Base-by-base conservation (phyloP, 2,113 vertebrate genomes). In the Haemorhous mexicanus region DNA sequence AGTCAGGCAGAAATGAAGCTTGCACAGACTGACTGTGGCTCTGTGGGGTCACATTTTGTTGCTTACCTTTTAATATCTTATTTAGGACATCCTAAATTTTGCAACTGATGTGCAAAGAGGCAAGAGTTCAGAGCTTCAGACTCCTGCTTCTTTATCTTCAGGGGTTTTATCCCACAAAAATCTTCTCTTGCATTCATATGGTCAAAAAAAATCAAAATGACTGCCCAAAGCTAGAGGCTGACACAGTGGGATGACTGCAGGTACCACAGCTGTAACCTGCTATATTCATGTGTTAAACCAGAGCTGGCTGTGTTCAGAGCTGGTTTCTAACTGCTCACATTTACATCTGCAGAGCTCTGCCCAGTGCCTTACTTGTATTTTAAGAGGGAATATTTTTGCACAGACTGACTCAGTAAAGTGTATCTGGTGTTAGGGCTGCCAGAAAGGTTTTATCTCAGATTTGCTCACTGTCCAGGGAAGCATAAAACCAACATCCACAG, bases 131-230 rank as follows among this genome's bases (percentile, higher is more conserved):
- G 72, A 78, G 24, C 23, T 89, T 22, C 24, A 52, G 43, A 7
- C 7, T 87, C 24, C 11, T 10, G 7, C 6, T 52, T 1, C 7
- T 16, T 6, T 41, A 9, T 47, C 9, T 44, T 58, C 44, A 78
- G 12, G 4, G 8, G 0, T 8, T 28, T 28, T 5, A 2, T 0
- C 9, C 1, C 0, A 1, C 2, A 20, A 3, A 2, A 13, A 2
- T 44, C 1, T 53, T 84, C 73, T 66, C 6, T 83, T 74, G 9
- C 0, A 1, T 49, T 33, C 27, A 23, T 11, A 52, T 0, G 0
- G 7, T 41, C 8, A n/a, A 56, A 53, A n/a, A 23, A n/a, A 78
- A 37, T 21, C 6, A n/a, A 23, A 41, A 33, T 3, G 1, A 0
- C 10, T 43, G 18, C 22, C 20, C 33, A 41, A 58, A 73, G 16